A percentile compares a stretch with the other conserved stretches of the same genome.
These are phyloP conservation scores for Hypomecis atomaria DNA, from an alignment of 2,888 invertebrate species.

Conservation along the genomic window DNA sequence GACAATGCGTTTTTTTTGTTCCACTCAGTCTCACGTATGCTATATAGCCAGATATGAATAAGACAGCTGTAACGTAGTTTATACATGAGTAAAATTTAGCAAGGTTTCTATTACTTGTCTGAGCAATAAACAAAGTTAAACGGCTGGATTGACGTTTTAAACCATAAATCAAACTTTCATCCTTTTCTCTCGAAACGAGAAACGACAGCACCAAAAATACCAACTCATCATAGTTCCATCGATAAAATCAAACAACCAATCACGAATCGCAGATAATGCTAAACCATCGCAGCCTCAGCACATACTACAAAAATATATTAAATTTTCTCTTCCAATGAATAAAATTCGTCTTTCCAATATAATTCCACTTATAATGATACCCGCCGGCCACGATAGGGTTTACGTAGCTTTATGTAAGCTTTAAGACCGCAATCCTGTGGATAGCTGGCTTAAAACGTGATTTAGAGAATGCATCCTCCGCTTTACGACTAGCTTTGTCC, in stretches of 20 bases:
- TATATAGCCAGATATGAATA: too few species aligned
- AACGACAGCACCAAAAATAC: neutral
- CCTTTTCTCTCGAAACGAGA: neutral
- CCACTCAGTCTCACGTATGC: too few species aligned
- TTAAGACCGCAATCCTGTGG: constrained; percentile 40
- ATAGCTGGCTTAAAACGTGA: constrained; percentile 42
- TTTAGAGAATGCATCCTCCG: constrained; percentile 41
- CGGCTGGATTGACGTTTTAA: too few species aligned
- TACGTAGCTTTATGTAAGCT: constrained; percentile 35
- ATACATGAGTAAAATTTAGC: too few species aligned
- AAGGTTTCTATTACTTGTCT: too few species aligned
- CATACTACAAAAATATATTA: constrained; percentile 24
- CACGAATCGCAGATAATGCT: constrained; percentile 1
- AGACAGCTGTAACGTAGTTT: too few species aligned
- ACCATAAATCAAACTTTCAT: neutral
- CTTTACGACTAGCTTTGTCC: constrained; percentile 37
- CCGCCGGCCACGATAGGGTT: constrained; percentile 32
- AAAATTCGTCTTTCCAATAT: constrained; percentile 38
- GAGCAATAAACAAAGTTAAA: too few species aligned
- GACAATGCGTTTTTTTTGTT: too few species aligned
- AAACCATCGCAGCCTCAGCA: constrained; percentile 14
- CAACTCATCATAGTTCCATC: neutral
- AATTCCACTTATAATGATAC: constrained; percentile 35
- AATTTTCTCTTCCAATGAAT: constrained; percentile 34
- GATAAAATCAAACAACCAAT: neutral